Conservation (phyloP, 2,797 vertebrate species). For the Steatocranus sp. region DNA sequence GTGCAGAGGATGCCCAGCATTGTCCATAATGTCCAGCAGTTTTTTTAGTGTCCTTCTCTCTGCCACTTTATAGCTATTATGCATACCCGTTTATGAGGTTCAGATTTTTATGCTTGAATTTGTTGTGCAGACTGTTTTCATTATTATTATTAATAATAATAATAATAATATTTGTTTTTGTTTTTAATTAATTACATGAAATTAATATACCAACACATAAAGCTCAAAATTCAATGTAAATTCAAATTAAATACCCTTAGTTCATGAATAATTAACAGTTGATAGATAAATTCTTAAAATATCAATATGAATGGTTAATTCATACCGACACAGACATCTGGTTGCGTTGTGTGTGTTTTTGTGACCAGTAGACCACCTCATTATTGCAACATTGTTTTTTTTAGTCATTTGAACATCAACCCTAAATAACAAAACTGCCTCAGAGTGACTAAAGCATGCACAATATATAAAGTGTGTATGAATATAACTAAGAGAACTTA, state of each 20-base stretch:
- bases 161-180: not conserved
- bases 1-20: no score
- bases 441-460: not conserved
- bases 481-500: not conserved
- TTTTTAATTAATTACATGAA: not conserved
- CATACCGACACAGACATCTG: not conserved
- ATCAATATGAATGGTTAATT: not conserved
- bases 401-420: not conserved
- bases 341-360: not conserved
- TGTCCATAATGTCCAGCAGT: no score
- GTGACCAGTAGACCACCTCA: not conserved
- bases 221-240: not conserved
- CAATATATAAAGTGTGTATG: not conserved
- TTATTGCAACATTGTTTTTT: not conserved
- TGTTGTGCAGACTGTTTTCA: not conserved
- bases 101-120: not conserved
- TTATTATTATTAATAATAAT: accelerated
- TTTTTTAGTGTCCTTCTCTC: no score
- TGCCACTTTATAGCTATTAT: not conserved
- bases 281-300: not conserved
- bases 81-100: not conserved
- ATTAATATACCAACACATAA: not conserved
- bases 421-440: not conserved
- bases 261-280: not conserved
- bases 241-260: not conserved